These are phyloP conservation scores for Nanorana parkeri DNA, from an alignment of 2,113 vertebrate species.

Conservation along the genomic window DNA sequence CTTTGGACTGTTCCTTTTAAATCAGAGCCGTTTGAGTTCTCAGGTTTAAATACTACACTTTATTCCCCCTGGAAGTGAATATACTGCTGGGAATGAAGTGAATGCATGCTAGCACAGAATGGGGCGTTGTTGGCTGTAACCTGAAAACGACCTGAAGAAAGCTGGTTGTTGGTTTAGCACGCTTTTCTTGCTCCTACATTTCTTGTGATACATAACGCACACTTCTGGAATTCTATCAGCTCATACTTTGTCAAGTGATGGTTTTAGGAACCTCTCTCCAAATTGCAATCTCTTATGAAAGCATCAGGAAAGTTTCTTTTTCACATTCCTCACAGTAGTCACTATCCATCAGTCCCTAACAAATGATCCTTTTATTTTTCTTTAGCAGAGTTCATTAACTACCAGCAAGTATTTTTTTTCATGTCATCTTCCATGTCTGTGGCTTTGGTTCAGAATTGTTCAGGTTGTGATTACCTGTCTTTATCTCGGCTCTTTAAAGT, in stretches of 20 bases:
- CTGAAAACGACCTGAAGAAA: neutral
- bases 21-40: no score
- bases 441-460: conserved; percentile 9
- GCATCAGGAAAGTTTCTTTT: conserved; percentile 50
- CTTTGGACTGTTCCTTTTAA: no score
- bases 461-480: conserved; percentile 20
- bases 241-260: conserved; percentile 45
- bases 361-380: conserved; percentile 53
- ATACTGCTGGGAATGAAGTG: no score
- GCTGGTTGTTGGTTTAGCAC: conserved; percentile 29
- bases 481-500: conserved; percentile 30
- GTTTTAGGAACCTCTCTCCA: conserved; percentile 26
- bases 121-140: neutral
- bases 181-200: conserved; percentile 25
- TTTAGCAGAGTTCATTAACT: conserved; percentile 49
- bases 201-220: conserved; percentile 24
- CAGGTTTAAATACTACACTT: no score
- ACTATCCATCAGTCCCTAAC: conserved; percentile 38
- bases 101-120: no score
- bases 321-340: conserved; percentile 42
- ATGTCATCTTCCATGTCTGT: conserved; percentile 42
- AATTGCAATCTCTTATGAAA: conserved; percentile 36
- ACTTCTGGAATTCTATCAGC: conserved; percentile 31
- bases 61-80: no score
- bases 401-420: conserved; percentile 28